A percentile compares a stretch with the other conserved stretches of the same genome.
Conservation (phyloP, 2,888 invertebrate genomes). For the Synergus itoensis region DNA sequence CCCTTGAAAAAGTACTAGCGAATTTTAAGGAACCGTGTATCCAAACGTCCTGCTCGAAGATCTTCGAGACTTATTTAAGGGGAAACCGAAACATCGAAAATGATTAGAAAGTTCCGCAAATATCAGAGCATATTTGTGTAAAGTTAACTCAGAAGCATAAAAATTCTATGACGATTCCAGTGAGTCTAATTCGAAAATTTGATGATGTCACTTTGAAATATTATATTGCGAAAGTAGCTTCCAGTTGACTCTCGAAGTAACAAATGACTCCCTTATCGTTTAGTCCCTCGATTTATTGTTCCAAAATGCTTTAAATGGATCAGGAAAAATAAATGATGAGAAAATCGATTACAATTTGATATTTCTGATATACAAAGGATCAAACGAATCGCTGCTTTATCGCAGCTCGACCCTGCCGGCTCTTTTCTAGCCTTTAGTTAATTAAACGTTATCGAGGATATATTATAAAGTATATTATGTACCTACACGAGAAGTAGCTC, state of each 20-base stretch:
- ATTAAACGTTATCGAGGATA: constrained; percentile 43
- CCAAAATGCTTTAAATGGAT: not conserved
- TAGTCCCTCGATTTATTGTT: not conserved
- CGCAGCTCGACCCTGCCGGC: constrained; percentile 44
- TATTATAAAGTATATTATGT: constrained; percentile 48
- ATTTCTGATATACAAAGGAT: constrained; percentile 3
- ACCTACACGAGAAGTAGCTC: constrained; percentile 56
- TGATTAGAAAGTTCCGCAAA: constrained; percentile 28
- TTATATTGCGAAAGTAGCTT: not conserved
- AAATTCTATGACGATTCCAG: not conserved
- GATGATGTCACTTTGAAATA: not conserved
- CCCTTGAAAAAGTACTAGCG: constrained; percentile 7
- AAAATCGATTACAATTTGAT: not conserved
- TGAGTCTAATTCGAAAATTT: not conserved
- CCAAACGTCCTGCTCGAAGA: constrained; percentile 16
- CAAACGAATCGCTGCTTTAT: not conserved
- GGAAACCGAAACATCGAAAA: constrained; percentile 37
- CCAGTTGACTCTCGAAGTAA: no score
- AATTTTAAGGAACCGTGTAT: constrained; percentile 26
- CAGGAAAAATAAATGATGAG: not conserved
- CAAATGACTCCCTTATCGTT: no score
- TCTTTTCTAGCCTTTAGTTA: constrained; percentile 47
- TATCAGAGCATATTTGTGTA: not conserved
- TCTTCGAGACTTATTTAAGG: constrained; percentile 26
- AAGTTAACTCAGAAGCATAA: not conserved